Evolutionary conservation across 2,113 vertebrate genomes (phyloP).

Genomic region (Sinocyclocheilus rhinocerous): DNA sequence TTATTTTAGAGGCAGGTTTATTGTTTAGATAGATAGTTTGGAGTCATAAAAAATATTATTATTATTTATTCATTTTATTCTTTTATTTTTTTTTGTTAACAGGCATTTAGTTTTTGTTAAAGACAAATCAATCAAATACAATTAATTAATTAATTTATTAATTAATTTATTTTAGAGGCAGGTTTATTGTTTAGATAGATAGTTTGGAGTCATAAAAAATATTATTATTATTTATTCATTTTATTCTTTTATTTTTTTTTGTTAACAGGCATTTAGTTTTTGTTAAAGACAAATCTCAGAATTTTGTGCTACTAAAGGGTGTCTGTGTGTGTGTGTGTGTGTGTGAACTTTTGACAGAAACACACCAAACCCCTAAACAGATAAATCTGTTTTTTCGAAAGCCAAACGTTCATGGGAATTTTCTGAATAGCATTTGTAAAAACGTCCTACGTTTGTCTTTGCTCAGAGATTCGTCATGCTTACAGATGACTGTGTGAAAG

Average conservation of each 20-base stretch:
- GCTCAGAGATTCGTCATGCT: neutral
- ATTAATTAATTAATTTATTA: too few species aligned
- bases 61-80: neutral
- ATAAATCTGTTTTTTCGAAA: neutral
- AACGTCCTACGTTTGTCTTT: slow-evolving; percentile 8
- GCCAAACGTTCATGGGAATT: neutral
- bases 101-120: neutral
- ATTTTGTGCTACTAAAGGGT: neutral
- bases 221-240: neutral
- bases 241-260: neutral
- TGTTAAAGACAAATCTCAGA: neutral
- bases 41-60: too few species aligned
- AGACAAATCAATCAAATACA: neutral
- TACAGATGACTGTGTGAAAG: slow-evolving; percentile 17
- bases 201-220: too few species aligned
- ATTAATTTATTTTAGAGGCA: too few species aligned
- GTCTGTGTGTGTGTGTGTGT: slow-evolving; percentile 1
- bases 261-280: neutral
- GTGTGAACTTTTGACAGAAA: neutral
- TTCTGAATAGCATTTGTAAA: slow-evolving; percentile 9
- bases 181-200: too few species aligned
- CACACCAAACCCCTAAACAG: neutral
- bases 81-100: neutral
- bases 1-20: too few species aligned
- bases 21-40: too few species aligned